Base-by-base conservation (phyloP, 2,797 vertebrate species). In the Hoplostethus mediterraneus region DNA sequence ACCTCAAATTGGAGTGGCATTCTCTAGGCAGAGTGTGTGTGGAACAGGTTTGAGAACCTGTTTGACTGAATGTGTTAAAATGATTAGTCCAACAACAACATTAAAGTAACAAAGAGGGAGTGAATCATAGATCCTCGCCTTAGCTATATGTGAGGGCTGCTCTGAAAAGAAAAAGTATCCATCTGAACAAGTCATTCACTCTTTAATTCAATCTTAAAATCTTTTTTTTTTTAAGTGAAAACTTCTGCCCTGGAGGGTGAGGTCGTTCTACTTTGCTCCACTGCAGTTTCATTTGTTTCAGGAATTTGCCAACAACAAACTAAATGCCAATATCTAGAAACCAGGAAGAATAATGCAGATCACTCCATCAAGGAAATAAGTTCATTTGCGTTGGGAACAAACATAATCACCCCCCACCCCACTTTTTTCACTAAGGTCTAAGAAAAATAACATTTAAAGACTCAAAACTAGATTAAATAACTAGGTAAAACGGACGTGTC, bases 41-140 rank as follows among this genome's bases (percentile, higher is more conserved):
- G n/a, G 33, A 85, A 75, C 66, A 72, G 55, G 67, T 69, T 30
- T 49, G 28, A 62, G 11, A 90, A 87, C 75, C 81, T 81, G 76
- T 59, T 85, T 14, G 48, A 76, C 61, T 48, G 42, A 77, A 75
- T 60, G 44, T 42, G 65, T 48, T 60, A 45, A 68, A 71, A 7
- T 7, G 9, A 12, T 40, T 12, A 2, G 47, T 3, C 55, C 54
- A 31, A 2, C 13, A 33, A 36, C n/a, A 30, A 36, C 16, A 47
- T 52, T 3, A 25, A 47, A 3, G 6, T 8, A 10, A 3, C 5
- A 33, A 28, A 53, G 5, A 6, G 0, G 4, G 4, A 30, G 38
- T 17, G 6, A 8, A n/a, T 21, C 10, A 33, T 13, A 8, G 7
- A 7, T 40, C 4, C 38, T 40, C 8, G 5, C 7, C 10, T 1